These are phyloP conservation scores for Pseudorhiza aurosa DNA, from an alignment of 30 jellyfish, hydroid and myxozoan genomes.

Conservation along the genomic window DNA sequence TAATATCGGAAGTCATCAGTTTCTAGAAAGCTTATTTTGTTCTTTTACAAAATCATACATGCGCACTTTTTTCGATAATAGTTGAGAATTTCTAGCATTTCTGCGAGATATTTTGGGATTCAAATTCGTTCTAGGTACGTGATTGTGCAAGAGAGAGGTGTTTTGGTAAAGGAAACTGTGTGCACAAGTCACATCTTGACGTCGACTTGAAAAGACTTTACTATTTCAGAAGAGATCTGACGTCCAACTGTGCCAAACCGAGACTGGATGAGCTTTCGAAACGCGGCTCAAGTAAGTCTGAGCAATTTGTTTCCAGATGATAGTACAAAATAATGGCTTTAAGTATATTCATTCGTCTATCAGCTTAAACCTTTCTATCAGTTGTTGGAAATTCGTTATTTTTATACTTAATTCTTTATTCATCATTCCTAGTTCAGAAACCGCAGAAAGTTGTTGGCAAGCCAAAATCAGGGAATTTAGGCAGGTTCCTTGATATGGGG, in stretches of 20 bases:
- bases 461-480: neutral
- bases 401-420: no score
- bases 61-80: no score
- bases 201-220: conserved; percentile 51
- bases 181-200: conserved; percentile 63
- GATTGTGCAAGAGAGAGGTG: conserved; percentile 65
- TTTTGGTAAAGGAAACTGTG: conserved; percentile 78
- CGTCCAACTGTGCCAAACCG: conserved; percentile 54
- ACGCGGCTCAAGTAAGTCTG: conserved; percentile 47
- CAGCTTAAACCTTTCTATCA: no score
- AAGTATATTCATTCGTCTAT: no score
- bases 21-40: no score
- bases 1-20: no score
- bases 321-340: no score
- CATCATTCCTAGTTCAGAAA: conserved; percentile 23
- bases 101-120: no score
- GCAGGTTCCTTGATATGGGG: conserved; percentile 16
- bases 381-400: no score
- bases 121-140: conserved; percentile 83
- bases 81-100: no score
- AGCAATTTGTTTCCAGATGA: neutral
- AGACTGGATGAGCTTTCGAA: conserved; percentile 33
- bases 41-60: no score
- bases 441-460: neutral
- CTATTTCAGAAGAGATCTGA: conserved; percentile 30